A percentile compares a stretch with the other conserved stretches of the same genome.
phyloP scores from a whole-genome alignment of 2,113 vertebrate species.

The Pteronura brasiliensis region DNA sequence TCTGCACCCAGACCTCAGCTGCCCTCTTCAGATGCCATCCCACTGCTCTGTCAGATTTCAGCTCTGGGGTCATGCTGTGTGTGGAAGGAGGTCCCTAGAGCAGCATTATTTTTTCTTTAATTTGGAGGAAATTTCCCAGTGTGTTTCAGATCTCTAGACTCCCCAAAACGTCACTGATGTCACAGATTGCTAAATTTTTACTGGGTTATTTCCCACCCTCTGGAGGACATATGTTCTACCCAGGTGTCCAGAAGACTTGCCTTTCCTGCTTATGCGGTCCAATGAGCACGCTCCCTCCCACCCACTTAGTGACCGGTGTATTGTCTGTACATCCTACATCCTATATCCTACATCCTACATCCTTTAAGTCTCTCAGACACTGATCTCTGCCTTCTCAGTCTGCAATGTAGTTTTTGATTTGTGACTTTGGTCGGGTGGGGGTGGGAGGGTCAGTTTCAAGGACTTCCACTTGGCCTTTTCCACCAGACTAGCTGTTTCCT shows the following conservation, averaged over 20 bases:
- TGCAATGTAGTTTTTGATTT: background rate
- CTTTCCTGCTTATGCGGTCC: background rate
- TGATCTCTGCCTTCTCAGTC: background rate
- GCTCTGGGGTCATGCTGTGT: background rate
- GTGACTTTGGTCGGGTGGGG: background rate
- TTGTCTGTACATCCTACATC: background rate
- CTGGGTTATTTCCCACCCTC: background rate
- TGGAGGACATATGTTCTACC: background rate
- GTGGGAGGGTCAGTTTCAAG: background rate
- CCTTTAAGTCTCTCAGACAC: background rate
- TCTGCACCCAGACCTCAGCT: background rate
- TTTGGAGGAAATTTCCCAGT: background rate
- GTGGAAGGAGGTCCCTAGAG: background rate
- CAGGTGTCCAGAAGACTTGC: background rate
- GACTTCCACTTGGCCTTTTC: background rate
- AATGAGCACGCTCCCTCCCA: no score
- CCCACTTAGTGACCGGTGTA: fast-evolving
- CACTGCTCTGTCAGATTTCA: fast-evolving
- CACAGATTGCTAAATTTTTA: no score
- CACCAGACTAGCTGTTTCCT: background rate
- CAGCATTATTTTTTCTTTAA: background rate
- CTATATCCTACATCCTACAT: no score
- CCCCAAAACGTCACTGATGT: background rate
- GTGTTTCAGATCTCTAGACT: background rate
- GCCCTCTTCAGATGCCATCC: background rate